Conservation (phyloP, 35 echinoderm and acorn worm genomes). For the Stichopus chloronotus region DNA sequence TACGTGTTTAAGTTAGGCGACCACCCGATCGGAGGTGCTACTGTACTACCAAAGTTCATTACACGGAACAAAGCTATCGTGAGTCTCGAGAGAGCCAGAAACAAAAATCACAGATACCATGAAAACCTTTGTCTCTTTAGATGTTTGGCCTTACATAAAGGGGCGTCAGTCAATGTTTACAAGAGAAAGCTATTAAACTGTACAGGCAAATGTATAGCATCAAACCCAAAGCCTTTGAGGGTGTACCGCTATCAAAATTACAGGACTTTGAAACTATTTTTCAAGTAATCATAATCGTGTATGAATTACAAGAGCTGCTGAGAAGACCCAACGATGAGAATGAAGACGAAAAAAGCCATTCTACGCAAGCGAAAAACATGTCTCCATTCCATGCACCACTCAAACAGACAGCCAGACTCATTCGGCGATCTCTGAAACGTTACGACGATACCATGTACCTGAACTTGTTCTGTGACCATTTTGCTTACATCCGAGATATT, state of each 20-base stretch:
- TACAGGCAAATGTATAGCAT: too few relatives aligned
- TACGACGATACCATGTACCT: not conserved
- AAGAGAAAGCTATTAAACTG: too few relatives aligned
- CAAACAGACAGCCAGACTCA: not conserved
- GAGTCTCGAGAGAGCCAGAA: too few relatives aligned
- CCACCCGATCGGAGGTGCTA: conserved; percentile 28
- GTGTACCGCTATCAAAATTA: conserved; percentile 19
- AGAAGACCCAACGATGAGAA: too few relatives aligned
- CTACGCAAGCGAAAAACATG: too few relatives aligned
- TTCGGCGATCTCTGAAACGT: not conserved
- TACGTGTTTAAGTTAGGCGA: conserved; percentile 32
- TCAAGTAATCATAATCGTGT: conserved; percentile 16
- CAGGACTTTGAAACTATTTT: conserved; percentile 4
- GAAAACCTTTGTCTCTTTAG: too few relatives aligned
- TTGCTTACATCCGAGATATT: conserved; percentile 9
- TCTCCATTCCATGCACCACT: not conserved
- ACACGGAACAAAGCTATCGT: too few relatives aligned
- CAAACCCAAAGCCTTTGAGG: not conserved
- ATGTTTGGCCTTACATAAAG: conserved; percentile 50
- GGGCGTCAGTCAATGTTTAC: not conserved
- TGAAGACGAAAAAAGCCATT: too few relatives aligned
- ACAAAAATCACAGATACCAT: not conserved
- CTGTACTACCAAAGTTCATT: conserved; percentile 31
- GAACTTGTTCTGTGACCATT: conserved; percentile 3
- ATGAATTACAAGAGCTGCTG: not conserved